Conservation (phyloP, 1,140 invertebrate genomes). For the Planococcus citri region DNA sequence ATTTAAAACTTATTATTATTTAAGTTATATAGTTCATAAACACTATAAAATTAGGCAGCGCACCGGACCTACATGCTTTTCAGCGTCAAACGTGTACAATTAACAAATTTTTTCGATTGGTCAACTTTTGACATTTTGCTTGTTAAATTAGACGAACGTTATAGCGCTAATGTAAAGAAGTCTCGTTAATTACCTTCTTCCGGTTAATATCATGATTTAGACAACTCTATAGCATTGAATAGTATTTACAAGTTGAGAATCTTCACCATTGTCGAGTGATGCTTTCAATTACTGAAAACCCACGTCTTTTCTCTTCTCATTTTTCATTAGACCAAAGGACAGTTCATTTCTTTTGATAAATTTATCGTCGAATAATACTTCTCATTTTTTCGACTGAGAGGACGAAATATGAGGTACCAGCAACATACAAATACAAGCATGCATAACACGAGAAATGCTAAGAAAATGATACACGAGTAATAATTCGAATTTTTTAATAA, state of each 20-base stretch:
- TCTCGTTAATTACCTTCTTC: not conserved
- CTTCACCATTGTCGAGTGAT: not conserved
- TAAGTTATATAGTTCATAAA: not conserved
- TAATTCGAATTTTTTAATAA: too few relatives aligned
- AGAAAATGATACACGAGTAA: too few relatives aligned
- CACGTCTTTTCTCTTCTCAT: not conserved
- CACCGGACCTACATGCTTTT: not conserved
- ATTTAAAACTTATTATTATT: not conserved
- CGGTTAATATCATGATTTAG: slow-evolving; percentile 3
- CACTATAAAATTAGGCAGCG: not conserved
- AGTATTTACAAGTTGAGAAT: slow-evolving; percentile 8
- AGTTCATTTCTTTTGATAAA: too few relatives aligned
- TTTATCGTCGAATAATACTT: too few relatives aligned
- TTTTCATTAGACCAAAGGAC: not conserved
- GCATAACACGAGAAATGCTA: too few relatives aligned
- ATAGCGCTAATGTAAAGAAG: not conserved
- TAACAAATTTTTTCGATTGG: not conserved
- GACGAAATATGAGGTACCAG: too few relatives aligned
- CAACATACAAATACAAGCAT: too few relatives aligned
- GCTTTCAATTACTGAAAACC: not conserved
- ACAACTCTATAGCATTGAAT: not conserved
- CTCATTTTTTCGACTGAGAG: too few relatives aligned
- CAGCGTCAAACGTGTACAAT: not conserved
- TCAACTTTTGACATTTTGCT: slow-evolving; percentile 7
- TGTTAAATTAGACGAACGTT: not conserved